Evolutionary conservation across 2,797 vertebrate genomes (phyloP), one percentile per base, ranked within the genome.

Genomic region (Aselliscus stoliczkanus): DNA sequence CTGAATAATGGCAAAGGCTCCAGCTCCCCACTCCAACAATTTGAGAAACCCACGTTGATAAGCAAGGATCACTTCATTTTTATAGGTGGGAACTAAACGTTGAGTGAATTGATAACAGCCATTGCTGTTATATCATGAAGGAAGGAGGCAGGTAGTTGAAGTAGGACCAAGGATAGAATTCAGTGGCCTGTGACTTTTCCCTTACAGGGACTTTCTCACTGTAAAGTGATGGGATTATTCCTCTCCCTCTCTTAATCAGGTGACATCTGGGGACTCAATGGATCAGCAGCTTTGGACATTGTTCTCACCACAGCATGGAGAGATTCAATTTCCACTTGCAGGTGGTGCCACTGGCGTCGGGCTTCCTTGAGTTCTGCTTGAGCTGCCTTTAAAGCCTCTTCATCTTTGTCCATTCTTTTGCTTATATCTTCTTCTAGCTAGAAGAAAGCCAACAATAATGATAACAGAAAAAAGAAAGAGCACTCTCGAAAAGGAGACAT

Each of bases 271-370:
- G 75, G 90, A 44, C 50, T 18, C 44, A 56, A 1, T 21, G 20
- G 17, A 8, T 18, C 52, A 1, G 0, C 5, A 10, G 80, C 65
- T 79, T 37, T 82, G 37, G 88, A 65, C 75, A 8, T 27, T 65
- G 1, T 90, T 91, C 99, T 98, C 97, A 99, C 99, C 99, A 99
- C 96, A 15, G 99, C 99, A 0, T 99, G 99, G 34, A 99, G 98
- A 50, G 99, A 99, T 95, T 99, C 99, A 0, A 99, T 99, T 98
- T 99, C 99, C 2, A 99, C 98, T 98, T 99, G 99, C 96, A 99
- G 99, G 37, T 98, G 98, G 93, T 99, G 98, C 99, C 99, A 99
- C 97, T 99, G 99, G 88, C 98, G 98, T 21, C 99, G 98, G 21
- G 99, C 99, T 97, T 99, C 99, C 0, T 98, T 98, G 8, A 99